Percentiles rank a stretch among this genome's conserved stretches.
phyloP scores from a whole-genome alignment of 2,888 invertebrate genomes.

The Drosophila meridionalis region DNA sequence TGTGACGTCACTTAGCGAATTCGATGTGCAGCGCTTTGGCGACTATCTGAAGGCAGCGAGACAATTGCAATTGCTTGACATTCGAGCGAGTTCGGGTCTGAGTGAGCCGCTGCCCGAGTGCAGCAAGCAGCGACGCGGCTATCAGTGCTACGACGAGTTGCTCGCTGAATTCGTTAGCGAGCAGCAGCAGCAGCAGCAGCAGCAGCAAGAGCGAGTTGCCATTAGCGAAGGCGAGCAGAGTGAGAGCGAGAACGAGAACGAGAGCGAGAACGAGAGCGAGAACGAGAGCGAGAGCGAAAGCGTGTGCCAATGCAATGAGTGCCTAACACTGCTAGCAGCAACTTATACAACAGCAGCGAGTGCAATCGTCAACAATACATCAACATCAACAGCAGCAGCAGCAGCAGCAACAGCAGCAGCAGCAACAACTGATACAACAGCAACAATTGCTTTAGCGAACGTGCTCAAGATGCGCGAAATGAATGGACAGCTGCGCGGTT shows the following conservation, averaged over 20 bases:
- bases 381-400: slow-evolving; percentile 5
- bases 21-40: slow-evolving; percentile 81
- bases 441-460: slow-evolving; percentile 6
- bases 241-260: slow-evolving; percentile 27
- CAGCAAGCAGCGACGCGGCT: slow-evolving; percentile 7
- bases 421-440: slow-evolving; percentile 5
- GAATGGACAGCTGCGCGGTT: slow-evolving; percentile 84
- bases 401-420: slow-evolving; percentile 8
- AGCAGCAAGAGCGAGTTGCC: slow-evolving; percentile 32
- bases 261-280: slow-evolving; percentile 27
- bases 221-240: slow-evolving; percentile 19
- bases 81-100: slow-evolving; percentile 4
- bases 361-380: slow-evolving; percentile 23
- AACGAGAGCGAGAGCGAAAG: slow-evolving; percentile 30
- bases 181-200: slow-evolving; percentile 70
- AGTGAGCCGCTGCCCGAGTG: slow-evolving; percentile 2
- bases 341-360: slow-evolving; percentile 24
- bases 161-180: slow-evolving; percentile 76
- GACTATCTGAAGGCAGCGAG: slow-evolving; percentile 68
- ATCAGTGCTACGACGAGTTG: slow-evolving; percentile 82
- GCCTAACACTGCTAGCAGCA: slow-evolving; percentile 41
- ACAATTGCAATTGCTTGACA: slow-evolving; percentile 63
- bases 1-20: slow-evolving; percentile 70
- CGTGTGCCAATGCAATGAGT: slow-evolving; percentile 66
- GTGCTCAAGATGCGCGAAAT: slow-evolving; percentile 85